These are phyloP conservation scores for Cheilosia scutellata DNA, from an alignment of 2,888 invertebrate genomes.

Conservation along the genomic window DNA sequence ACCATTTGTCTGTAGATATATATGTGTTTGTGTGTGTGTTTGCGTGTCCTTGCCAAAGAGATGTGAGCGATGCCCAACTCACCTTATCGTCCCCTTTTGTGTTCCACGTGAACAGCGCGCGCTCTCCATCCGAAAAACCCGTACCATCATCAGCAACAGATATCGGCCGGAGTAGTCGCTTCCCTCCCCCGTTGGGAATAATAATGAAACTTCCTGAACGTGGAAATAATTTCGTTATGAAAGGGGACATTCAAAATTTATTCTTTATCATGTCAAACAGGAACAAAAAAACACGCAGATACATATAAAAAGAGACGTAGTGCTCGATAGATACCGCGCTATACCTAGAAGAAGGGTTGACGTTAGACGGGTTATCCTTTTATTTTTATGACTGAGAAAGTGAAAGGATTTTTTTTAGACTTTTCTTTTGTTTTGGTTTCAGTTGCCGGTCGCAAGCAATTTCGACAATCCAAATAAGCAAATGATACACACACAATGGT, in stretches of 20 bases:
- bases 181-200: slow-evolving; percentile 58
- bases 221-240: slow-evolving; percentile 68
- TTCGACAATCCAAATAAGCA: slow-evolving; percentile 33
- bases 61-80: slow-evolving; percentile 67
- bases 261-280: slow-evolving; percentile 65
- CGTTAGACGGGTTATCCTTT: slow-evolving; percentile 8
- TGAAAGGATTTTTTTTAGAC: slow-evolving; percentile 5
- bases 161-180: slow-evolving; percentile 45
- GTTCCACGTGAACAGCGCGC: slow-evolving; percentile 11
- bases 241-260: slow-evolving; percentile 69
- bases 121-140: neutral
- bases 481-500: slow-evolving; percentile 43
- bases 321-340: slow-evolving; percentile 55
- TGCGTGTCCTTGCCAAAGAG: slow-evolving; percentile 29
- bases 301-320: slow-evolving; percentile 26
- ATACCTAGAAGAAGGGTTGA: slow-evolving; percentile 55
- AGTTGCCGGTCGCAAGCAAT: slow-evolving; percentile 2
- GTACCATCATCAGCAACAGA: slow-evolving; percentile 70
- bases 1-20: neutral
- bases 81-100: slow-evolving; percentile 72
- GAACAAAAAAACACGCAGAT: slow-evolving; percentile 8
- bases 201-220: slow-evolving; percentile 66
- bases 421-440: neutral
- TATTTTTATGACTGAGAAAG: slow-evolving; percentile 15
- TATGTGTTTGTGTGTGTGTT: no score